Conservation (phyloP, 2,888 invertebrate species). For the Agonopterix arenella region DNA sequence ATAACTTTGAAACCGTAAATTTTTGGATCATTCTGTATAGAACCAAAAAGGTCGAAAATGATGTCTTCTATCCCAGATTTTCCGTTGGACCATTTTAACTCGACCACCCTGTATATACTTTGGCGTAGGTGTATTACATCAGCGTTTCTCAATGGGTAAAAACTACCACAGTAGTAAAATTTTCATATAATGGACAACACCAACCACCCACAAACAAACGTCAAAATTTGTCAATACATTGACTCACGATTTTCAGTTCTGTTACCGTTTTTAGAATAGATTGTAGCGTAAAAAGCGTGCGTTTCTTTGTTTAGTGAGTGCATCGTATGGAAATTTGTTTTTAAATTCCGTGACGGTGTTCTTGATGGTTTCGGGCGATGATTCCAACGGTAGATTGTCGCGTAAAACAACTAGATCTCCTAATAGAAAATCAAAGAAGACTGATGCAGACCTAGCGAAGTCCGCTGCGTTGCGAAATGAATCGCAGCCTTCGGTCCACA, state of each 20-base stretch:
- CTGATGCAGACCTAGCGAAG: conserved; percentile 78
- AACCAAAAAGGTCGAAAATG: no score
- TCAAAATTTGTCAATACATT: conserved; percentile 9
- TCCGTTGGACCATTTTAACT: no score
- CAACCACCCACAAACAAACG: not conserved
- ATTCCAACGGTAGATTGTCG: conserved; percentile 80
- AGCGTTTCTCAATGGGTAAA: not conserved
- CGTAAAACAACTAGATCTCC: conserved; percentile 82
- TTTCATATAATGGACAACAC: not conserved
- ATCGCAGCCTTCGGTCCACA: conserved; percentile 87
- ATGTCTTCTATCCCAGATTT: no score
- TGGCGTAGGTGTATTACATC: no score
- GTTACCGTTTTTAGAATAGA: conserved; percentile 47
- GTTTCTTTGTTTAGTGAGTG: conserved; percentile 56
- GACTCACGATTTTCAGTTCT: conserved; percentile 10
- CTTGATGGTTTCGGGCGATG: conserved; percentile 77
- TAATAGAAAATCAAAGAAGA: conserved; percentile 79
- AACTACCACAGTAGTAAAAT: not conserved
- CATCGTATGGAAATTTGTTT: conserved; percentile 57
- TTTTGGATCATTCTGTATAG: no score
- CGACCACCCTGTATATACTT: no score
- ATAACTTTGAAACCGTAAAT: no score
- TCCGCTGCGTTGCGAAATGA: conserved; percentile 78
- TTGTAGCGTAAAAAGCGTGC: conserved; percentile 47
- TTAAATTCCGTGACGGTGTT: conserved; percentile 58